A percentile compares a stretch with the other conserved stretches of the same genome.
These are phyloP conservation scores for Cherax destructor DNA, from an alignment of 1,140 invertebrate genomes.

Conservation along the genomic window DNA sequence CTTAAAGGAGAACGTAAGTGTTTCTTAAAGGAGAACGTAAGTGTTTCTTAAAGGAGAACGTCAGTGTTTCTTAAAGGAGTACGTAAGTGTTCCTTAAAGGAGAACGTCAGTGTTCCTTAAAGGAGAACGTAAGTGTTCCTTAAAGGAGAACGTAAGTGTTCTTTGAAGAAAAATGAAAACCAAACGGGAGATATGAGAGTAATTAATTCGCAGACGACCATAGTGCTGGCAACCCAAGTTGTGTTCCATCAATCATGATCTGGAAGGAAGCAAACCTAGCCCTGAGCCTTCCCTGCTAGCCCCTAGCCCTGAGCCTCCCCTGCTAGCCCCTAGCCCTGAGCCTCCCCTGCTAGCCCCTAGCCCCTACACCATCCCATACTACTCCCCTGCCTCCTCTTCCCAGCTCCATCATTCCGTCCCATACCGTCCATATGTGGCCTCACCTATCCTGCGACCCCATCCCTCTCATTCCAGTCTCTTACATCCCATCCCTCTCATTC, in stretches of 20 bases:
- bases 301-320: background rate
- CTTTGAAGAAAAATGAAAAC: background rate
- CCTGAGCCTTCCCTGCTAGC: background rate
- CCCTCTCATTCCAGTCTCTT: too few relatives aligned
- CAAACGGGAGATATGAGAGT: slow-evolving; percentile 29
- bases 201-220: slow-evolving; percentile 57
- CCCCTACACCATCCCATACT: background rate
- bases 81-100: too few relatives aligned
- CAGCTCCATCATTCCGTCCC: background rate
- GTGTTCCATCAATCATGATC: slow-evolving; percentile 63
- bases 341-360: slow-evolving; percentile 1
- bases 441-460: too few relatives aligned
- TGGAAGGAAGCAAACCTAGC: slow-evolving; percentile 37
- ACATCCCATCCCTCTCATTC: too few relatives aligned
- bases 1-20: too few relatives aligned
- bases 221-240: slow-evolving; percentile 52
- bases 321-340: background rate
- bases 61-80: background rate
- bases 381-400: background rate
- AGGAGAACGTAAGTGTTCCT: background rate
- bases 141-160: background rate
- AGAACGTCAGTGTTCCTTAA: background rate
- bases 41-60: too few relatives aligned
- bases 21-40: too few relatives aligned
- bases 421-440: too few relatives aligned